Evolutionary conservation across 1,140 invertebrate genomes (phyloP).

Genomic region (Hermetia illucens): DNA sequence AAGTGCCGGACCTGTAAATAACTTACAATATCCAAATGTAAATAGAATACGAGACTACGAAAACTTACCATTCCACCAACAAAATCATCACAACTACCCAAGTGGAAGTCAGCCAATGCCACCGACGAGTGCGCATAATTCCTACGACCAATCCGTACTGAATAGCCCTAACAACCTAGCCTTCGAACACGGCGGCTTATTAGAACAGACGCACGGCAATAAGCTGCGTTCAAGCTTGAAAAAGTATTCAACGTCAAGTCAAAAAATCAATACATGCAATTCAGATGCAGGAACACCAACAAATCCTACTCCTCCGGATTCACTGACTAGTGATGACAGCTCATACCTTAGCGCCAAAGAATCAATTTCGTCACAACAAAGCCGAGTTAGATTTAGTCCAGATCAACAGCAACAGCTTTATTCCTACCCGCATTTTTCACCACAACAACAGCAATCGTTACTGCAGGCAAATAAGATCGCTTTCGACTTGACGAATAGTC

Average conservation of each 20-base stretch:
- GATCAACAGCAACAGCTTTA: slow-evolving; percentile 36
- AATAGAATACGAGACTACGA: slow-evolving; percentile 13
- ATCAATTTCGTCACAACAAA: slow-evolving; percentile 43
- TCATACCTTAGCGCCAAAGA: slow-evolving; percentile 73
- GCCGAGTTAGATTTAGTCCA: slow-evolving; percentile 67
- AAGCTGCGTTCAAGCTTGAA: slow-evolving; percentile 63
- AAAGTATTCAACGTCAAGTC: slow-evolving; percentile 49
- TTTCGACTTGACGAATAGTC: too few relatives aligned
- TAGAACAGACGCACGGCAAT: slow-evolving; percentile 30
- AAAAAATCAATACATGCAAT: slow-evolving; percentile 38
- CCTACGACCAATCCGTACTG: slow-evolving; percentile 28
- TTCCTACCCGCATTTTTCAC: background rate
- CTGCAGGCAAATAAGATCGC: too few relatives aligned
- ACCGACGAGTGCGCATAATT: slow-evolving; percentile 34
- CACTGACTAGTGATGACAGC: slow-evolving; percentile 67
- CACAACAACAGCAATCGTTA: too few relatives aligned
- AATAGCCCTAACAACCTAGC: slow-evolving; percentile 61
- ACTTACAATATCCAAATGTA: background rate
- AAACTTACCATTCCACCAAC: slow-evolving; percentile 5
- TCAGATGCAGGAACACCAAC: slow-evolving; percentile 54
- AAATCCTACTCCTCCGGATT: slow-evolving; percentile 72
- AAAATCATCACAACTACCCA: slow-evolving; percentile 17
- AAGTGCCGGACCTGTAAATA: background rate
- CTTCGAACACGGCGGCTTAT: slow-evolving; percentile 30
- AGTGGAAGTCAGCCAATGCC: slow-evolving; percentile 15